Evolutionary conservation across 2,888 invertebrate species (phyloP), one percentile per base, ranked within the genome.

Genomic region (Antheraea assamensis): DNA sequence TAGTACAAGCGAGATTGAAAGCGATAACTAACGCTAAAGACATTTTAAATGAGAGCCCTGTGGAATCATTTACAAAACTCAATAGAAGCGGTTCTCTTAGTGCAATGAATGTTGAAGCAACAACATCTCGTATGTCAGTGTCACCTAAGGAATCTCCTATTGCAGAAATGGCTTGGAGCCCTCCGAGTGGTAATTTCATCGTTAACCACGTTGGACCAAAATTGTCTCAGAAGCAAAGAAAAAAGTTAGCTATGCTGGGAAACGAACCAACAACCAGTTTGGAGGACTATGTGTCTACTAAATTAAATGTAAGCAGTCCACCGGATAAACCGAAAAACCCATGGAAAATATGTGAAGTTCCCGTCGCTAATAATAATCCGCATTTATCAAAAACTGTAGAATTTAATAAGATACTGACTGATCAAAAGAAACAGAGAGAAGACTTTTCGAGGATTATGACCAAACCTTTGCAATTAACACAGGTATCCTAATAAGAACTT

Each of bases 401-500:
- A 76, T 94, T 94, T 74, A 88, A 93, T 78, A 89, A 94, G 77
- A 98, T 98, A 77, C 92, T 98, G 72, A 96, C 96, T 21, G 97
- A 97, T 80, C 97, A 98, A 88, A 95, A 95, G 80, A 96, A 96
- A 73, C 97, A 97, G 83, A 96, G 96, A 76, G 97, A 97, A 78
- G 96, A 97, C 82, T 95, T 95, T 77, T 95, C 96, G 2, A 96
- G 96, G 84, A 96, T 97, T 81, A 96, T 96, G 85, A 96, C 96
- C 13, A 98, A 98, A 87, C 96, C 97, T 0, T 92, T 98, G 35
- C 89, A 92, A 74, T 92, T 97, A 78, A 98, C 98, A 24, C 98
- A 98, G 96, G 98, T 97, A 92, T 74, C 19, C 71, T 35, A 30
- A 17, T 27, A 64, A 30, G 17, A 64, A 27, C 17, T 13, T 30